phyloP scores from a whole-genome alignment of 2,888 invertebrate species.

The Parnassius orleans region DNA sequence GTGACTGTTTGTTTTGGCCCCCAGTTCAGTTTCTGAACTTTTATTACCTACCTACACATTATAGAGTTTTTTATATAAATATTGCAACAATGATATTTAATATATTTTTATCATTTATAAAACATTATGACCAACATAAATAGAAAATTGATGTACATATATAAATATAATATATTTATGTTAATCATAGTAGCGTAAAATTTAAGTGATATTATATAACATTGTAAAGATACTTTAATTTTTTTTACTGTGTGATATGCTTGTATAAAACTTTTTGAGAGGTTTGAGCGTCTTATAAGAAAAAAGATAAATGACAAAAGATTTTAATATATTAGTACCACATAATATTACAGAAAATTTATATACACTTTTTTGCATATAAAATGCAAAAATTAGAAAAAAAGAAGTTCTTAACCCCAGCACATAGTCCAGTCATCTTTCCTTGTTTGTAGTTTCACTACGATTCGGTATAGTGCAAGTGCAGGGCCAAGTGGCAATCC shows the following conservation, averaged over 20 bases:
- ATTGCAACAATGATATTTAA: constrained; percentile 92
- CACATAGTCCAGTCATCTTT: constrained; percentile 87
- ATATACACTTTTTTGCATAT: no score
- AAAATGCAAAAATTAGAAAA: background rate
- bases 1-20: constrained; percentile 95
- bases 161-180: constrained; percentile 14
- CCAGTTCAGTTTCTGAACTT: constrained; percentile 95
- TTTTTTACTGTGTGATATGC: background rate
- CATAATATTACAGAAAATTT: no score
- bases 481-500: constrained; percentile 93
- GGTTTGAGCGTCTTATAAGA: no score
- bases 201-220: constrained; percentile 15
- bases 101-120: constrained; percentile 93
- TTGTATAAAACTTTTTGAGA: no score
- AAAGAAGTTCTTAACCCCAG: constrained; percentile 77
- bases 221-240: constrained; percentile 8
- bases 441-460: constrained; percentile 90
- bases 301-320: no score
- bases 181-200: constrained; percentile 15
- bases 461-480: constrained; percentile 89
- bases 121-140: constrained; percentile 81
- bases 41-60: constrained; percentile 88
- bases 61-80: constrained; percentile 94
- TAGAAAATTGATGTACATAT: constrained; percentile 32
- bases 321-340: no score